Evolutionary conservation across 2,113 vertebrate species (phyloP), one percentile per base, ranked within the genome.

Genomic region (Sisor rabdophorus): DNA sequence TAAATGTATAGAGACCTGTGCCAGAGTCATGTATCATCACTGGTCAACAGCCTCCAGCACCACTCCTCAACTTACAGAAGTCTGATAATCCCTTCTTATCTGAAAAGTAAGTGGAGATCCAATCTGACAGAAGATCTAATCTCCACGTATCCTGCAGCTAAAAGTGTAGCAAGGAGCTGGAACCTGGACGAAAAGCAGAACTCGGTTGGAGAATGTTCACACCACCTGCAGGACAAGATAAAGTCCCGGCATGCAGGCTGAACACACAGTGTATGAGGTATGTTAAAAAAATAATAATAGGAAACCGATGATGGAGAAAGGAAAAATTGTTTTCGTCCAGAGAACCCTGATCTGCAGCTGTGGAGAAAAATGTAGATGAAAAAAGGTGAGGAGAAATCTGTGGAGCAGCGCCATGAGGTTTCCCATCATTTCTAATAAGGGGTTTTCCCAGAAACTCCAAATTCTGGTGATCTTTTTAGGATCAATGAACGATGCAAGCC

Each of bases 381-480:
- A 28, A 52, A 11, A 68, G 59, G 47, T 71, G 36, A 32, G 52
- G 59, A 83, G 84, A 85, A 81, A 75, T 53, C 82, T 77, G 68
- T 28, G 59, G 74, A 71, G 82, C 72, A 77, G 67, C 82, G 84
- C 83, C 84, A 87, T 85, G 84, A 84, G 85, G 83, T 87, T 92
- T 90, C 88, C 88, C 85, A 90, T 89, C 89, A 90, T 88, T 77
- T 82, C 84, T 88, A 88, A 89, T 86, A 76, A 91, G 84, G 87
- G 90, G 88, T 82, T 88, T 91, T 91, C 89, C 88, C 88, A 90
- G 87, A 91, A 90, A 82, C 22, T 44, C 5, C 40, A 44, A 44
- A 6, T 44, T 44, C 32, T 36, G 32, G 32, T 36, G 32, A 36
- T 36, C 2, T 44, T 44, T 44, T 44, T 44, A 30, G 84, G 84